Conservation (phyloP, 2,888 invertebrate species). For the Nasonovia ribisnigri region DNA sequence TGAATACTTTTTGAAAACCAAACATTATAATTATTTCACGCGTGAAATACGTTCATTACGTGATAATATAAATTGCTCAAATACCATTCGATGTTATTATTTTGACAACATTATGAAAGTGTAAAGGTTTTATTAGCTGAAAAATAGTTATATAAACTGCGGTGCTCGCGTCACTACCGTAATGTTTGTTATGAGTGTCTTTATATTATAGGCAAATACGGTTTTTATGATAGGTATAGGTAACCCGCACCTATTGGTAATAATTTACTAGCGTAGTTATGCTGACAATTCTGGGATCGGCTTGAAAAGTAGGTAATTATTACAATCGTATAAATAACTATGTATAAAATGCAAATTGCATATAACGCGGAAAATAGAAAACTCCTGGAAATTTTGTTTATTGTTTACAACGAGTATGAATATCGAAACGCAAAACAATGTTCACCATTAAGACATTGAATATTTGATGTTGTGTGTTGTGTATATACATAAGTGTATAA, state of each 20-base stretch:
- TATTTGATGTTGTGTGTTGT: not conserved
- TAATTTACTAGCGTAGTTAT: not conserved
- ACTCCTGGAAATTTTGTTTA: not conserved
- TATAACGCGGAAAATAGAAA: not conserved
- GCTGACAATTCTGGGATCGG: not conserved
- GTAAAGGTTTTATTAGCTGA: not conserved
- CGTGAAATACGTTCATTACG: too few species aligned
- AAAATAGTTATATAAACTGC: not conserved
- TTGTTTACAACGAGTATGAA: not conserved
- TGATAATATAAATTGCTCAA: not conserved
- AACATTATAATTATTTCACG: not conserved
- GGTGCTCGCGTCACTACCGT: not conserved
- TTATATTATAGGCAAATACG: not conserved
- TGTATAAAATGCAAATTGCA: not conserved
- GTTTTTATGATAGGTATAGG: not conserved
- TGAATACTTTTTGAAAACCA: not conserved
- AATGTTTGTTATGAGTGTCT: not conserved
- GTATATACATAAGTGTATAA: not conserved
- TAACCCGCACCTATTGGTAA: not conserved
- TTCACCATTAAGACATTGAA: too few species aligned
- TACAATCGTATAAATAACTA: not conserved
- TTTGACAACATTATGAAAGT: not conserved
- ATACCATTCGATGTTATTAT: not conserved
- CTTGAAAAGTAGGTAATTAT: not conserved
- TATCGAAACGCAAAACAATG: not conserved